phyloP scores from a whole-genome alignment of 2,888 invertebrate genomes.

The Nematopogon swammerdamellus region DNA sequence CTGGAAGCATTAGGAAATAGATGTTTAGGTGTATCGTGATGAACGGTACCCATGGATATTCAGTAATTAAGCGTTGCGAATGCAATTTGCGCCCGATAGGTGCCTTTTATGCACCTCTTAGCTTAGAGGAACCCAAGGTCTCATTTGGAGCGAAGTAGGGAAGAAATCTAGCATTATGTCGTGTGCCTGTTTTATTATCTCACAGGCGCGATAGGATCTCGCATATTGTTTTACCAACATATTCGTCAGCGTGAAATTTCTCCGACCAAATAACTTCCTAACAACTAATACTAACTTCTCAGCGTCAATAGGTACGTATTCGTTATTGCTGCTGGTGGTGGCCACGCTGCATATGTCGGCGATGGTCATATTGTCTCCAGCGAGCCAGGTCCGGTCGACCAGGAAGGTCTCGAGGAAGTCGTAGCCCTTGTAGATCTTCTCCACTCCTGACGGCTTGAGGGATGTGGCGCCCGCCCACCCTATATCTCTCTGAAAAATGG shows the following conservation, averaged over 20 bases:
- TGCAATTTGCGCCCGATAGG: too few relatives aligned
- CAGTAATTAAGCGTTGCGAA: too few relatives aligned
- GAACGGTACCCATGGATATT: too few relatives aligned
- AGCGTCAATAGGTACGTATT: slow-evolving; percentile 22
- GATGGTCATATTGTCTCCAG: slow-evolving; percentile 46
- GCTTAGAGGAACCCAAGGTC: too few relatives aligned
- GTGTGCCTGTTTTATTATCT: too few relatives aligned
- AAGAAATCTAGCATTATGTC: too few relatives aligned
- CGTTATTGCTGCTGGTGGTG: slow-evolving; percentile 20
- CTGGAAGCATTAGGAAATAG: slow-evolving; percentile 19
- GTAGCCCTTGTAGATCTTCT: slow-evolving; percentile 21
- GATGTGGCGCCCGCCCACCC: slow-evolving; percentile 8
- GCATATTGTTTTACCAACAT: too few relatives aligned
- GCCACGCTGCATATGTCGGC: slow-evolving; percentile 48
- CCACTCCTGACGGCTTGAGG: slow-evolving; percentile 19
- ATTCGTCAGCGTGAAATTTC: too few relatives aligned
- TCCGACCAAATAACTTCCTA: too few relatives aligned
- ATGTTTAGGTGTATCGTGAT: neutral
- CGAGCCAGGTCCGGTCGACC: slow-evolving; percentile 48
- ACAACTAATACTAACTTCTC: slow-evolving; percentile 21
- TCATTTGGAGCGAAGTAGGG: too few relatives aligned
- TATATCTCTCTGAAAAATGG: neutral
- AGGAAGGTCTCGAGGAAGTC: slow-evolving; percentile 48
- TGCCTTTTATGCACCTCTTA: too few relatives aligned
- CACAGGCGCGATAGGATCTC: too few relatives aligned